Conservation (phyloP, 2,113 vertebrate species). For the Centropristis striata region DNA sequence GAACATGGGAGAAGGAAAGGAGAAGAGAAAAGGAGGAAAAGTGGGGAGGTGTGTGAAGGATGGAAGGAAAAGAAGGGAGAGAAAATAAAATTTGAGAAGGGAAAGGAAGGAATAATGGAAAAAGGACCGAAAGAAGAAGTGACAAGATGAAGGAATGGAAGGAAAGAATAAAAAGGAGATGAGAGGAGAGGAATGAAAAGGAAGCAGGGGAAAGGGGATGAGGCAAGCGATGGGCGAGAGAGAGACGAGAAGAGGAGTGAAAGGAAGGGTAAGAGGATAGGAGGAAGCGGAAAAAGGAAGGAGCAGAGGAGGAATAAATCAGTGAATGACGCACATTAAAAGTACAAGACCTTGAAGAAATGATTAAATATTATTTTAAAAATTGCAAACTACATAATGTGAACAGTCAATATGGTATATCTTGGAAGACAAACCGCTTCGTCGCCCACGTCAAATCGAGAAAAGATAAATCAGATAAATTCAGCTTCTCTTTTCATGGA, state of each 20-base stretch:
- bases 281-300: neutral
- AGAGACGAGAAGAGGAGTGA: too few relatives aligned
- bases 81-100: neutral
- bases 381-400: neutral
- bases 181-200: too few relatives aligned
- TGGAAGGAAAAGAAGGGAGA: neutral
- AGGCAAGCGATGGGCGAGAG: neutral
- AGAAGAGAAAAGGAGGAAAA: neutral
- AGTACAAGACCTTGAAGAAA: constrained; percentile 15
- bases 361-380: neutral
- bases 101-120: too few relatives aligned
- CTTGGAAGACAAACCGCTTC: constrained; percentile 50
- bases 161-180: neutral
- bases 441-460: neutral
- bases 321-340: constrained; percentile 36
- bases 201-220: neutral
- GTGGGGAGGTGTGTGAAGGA: too few relatives aligned
- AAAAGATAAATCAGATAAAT: constrained; percentile 36
- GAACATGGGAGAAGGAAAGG: too few relatives aligned
- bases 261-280: too few relatives aligned
- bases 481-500: constrained; percentile 24
- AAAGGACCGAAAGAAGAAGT: neutral
- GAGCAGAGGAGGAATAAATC: neutral
- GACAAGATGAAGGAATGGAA: too few relatives aligned
- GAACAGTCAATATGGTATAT: neutral